phyloP scores from a whole-genome alignment of 2,113 vertebrate species.

The Bombycilla garrulus region DNA sequence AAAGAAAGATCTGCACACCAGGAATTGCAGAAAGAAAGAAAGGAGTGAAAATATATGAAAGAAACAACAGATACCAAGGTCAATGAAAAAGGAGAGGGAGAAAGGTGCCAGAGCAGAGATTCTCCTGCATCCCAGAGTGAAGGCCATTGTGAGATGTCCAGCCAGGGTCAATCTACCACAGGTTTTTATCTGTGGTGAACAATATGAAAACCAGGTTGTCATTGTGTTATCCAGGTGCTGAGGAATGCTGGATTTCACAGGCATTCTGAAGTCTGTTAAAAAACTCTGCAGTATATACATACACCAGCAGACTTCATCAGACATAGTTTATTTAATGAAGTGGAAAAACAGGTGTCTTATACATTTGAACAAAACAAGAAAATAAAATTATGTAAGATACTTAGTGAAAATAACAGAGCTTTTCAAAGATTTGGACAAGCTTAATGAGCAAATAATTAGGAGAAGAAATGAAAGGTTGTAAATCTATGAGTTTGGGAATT shows the following conservation, averaged over 20 bases:
- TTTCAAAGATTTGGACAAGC: not conserved
- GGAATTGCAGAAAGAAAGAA: not conserved
- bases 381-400: not conserved
- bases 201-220: not conserved
- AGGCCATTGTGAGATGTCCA: not conserved
- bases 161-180: not conserved
- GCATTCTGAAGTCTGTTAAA: not conserved
- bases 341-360: not conserved
- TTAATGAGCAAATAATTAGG: not conserved
- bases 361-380: not conserved
- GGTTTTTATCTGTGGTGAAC: not conserved
- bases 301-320: not conserved
- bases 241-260: not conserved
- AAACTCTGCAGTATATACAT: fast-evolving
- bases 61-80: not conserved
- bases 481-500: not conserved
- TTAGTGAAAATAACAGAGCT: not conserved
- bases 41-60: not conserved
- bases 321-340: not conserved
- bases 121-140: not conserved
- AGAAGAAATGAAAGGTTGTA: not conserved
- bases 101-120: not conserved
- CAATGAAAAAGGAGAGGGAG: not conserved
- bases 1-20: not conserved
- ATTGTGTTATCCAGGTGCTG: not conserved